Base-by-base conservation (phyloP, 2,888 invertebrate species). In the Epistrophe grossulariae region DNA sequence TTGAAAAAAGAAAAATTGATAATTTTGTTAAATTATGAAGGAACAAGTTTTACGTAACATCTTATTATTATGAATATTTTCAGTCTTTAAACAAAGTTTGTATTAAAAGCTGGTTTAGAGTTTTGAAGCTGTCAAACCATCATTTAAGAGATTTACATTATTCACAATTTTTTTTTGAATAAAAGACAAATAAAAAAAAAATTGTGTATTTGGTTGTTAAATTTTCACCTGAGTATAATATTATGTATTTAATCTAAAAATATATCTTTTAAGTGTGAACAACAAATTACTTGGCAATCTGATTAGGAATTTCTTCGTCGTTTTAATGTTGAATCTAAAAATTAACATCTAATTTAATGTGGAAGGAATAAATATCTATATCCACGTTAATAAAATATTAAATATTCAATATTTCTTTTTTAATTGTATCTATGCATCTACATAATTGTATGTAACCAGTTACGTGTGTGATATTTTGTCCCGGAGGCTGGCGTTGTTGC, bases 291-390 rank as follows among this genome's bases (percentile, higher is more conserved):
- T 55, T 68, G 68, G 57, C 73, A 79, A 52, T 79, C 48, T 40
- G 19, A 73, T 60, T 73, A 60, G 45, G 10, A 71, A 82, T 66
- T 59, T 57, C 62, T 74, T 68, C 59, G 66, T 64, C 50, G 52
- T 52, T 45, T 17, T 3, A 10, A 15, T 15, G 43, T 43, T 43
- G 24, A 60, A 48, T 31, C 38, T 60, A 1, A 31, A 45, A 50
- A 28, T 81, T 50, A 40, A 57, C 43, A 70, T 52, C 17, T 31
- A 28, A 52, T 59, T 72, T 82, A 52, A 82, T 43, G 66, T 50
- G 31, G n/a, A 72, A 62, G 31, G 13, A 72, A 62, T 52, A 52
- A 66, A 78, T 68, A 72, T 78, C 50, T 60, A 68, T 60, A 68
- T 66, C 24, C 55, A 48, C 70, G 70, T 57, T 38, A 55, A 55